phyloP scores from a whole-genome alignment of 1,140 invertebrate species.

The Teleopsis dalmanni region DNA sequence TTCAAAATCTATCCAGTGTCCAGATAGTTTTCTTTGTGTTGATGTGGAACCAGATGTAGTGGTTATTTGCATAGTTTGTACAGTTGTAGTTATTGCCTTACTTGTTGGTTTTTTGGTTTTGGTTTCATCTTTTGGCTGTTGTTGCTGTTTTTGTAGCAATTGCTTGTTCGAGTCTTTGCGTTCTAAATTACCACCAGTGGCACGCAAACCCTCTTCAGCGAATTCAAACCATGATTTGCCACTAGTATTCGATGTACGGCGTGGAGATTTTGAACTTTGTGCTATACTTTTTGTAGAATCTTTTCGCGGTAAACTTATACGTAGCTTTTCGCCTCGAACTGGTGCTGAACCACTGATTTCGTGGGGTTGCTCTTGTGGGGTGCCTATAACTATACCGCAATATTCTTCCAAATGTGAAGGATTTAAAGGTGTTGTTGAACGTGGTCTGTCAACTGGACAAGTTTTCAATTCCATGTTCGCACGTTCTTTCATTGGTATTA shows the following conservation, averaged over 20 bases:
- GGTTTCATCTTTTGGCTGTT: background rate
- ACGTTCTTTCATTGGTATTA: conserved; percentile 71
- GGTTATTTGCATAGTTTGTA: conserved; percentile 3
- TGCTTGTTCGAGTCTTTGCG: conserved; percentile 37
- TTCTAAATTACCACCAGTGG: conserved; percentile 25
- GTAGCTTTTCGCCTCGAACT: conserved; percentile 54
- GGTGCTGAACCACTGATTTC: conserved; percentile 8
- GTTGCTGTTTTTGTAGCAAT: conserved; percentile 19
- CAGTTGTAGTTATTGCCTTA: conserved; percentile 1
- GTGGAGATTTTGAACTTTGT: conserved; percentile 44
- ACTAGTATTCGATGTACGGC: conserved; percentile 44
- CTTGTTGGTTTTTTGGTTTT: background rate
- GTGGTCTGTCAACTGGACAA: conserved; percentile 76
- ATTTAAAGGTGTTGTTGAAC: conserved; percentile 76
- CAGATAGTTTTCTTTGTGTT: conserved; percentile 37
- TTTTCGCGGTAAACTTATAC: conserved; percentile 60
- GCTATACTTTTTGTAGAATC: conserved; percentile 43
- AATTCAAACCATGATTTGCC: conserved; percentile 57
- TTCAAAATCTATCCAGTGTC: conserved; percentile 77
- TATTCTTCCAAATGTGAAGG: conserved; percentile 71
- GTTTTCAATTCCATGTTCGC: conserved; percentile 61
- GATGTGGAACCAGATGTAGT: conserved; percentile 12
- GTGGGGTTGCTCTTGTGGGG: conserved; percentile 12
- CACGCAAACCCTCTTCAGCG: conserved; percentile 51
- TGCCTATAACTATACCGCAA: conserved; percentile 37